These are phyloP conservation scores for Peucedramus taeniatus DNA, from an alignment of 2,113 vertebrate species.

Conservation along the genomic window DNA sequence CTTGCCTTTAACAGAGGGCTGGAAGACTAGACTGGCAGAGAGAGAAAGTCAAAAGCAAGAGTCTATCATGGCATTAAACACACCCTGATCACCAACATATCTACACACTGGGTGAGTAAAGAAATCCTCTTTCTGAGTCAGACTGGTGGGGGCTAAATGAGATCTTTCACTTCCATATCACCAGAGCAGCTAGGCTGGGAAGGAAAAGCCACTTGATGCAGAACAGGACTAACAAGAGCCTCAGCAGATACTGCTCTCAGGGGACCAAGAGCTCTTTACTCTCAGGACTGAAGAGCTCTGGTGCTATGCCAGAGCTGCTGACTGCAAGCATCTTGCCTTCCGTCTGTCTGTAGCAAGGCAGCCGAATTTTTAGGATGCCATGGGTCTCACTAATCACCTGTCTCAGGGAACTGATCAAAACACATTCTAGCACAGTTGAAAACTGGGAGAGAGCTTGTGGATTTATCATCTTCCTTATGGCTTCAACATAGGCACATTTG, in stretches of 20 bases:
- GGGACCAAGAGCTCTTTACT: neutral
- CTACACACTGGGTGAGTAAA: neutral
- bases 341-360: neutral
- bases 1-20: neutral
- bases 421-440: neutral
- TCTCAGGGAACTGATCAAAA: neutral
- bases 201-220: neutral
- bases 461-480: neutral
- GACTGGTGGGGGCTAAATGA: rapidly evolving
- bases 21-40: neutral
- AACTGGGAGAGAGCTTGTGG: neutral
- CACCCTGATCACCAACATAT: neutral
- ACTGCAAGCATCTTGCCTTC: neutral
- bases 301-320: neutral
- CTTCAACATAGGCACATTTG: neutral
- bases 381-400: neutral
- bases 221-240: neutral
- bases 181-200: neutral
- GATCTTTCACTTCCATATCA: neutral
- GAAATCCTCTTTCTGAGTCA: neutral
- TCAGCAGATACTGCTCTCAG: neutral
- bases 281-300: neutral
- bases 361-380: neutral
- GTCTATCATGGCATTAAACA: neutral
- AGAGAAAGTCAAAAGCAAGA: neutral